Base-by-base conservation (phyloP, 2,888 invertebrate genomes). In the Penaeus monodon region DNA sequence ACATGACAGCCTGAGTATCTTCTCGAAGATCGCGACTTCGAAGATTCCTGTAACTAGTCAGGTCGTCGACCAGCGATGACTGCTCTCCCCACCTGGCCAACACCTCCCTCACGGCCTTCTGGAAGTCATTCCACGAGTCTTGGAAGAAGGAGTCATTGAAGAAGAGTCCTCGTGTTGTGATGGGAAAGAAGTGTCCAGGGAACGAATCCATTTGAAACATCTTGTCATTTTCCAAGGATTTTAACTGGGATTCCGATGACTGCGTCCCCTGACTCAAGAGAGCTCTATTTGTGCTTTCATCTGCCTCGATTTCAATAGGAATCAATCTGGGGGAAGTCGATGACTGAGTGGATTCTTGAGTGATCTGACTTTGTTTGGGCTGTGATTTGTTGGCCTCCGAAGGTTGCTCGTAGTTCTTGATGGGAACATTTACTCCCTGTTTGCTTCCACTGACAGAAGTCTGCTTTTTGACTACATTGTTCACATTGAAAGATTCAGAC, bases 101-200 rank as follows among this genome's bases (percentile, higher is more conserved):
- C 38, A 85, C 82, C 10, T 87, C 85, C 65, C 83, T 66, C 17
- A 89, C 86, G 8, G 88, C 86, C n/a, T 74, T 57, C 74, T 88
- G 76, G 76, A 87, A 89, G 80, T 86, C 76, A 14, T 81, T 68
- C 14, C 87, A 82, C 38, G 86, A 81, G 20, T 78, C 76, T 38
- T 89, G 81, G 85, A 89, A 89, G 68, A 87, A 89, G 44, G 85
- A 85, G 74, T 89, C 89, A 17, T 88, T 74, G 82, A 89, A 87
- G 73, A 89, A 86, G 14, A 74, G 65, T 3, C 89, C 88, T 44
- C 77, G 81, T 10, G 65, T 57, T 57, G 79, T 63, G 63, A 88
- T 88, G 49, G 84, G 84, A 20, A 85, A 44, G 49, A 49, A 27
- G 57, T 49, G 27, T 22, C n/a, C n/a, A 24, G 77, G 27, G 8